Percentiles rank a stretch among this genome's conserved stretches.
Conservation (phyloP, 2,888 invertebrate genomes). For the Noctuana brunneofusca region DNA sequence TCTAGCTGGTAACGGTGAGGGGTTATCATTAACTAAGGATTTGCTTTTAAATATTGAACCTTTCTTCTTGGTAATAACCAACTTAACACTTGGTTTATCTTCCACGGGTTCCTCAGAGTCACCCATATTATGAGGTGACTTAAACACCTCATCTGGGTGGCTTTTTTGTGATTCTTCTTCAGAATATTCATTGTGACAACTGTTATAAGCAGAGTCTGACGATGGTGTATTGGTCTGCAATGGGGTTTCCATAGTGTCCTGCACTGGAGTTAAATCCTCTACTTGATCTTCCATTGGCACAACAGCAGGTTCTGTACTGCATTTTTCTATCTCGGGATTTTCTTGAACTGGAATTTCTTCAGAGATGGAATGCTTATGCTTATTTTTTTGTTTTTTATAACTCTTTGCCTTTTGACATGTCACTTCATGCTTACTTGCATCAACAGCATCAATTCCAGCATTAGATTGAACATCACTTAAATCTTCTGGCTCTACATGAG, state of each 20-base stretch:
- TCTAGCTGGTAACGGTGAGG: slow-evolving; percentile 81
- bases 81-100: slow-evolving; percentile 84
- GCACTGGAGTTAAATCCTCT: slow-evolving; percentile 47
- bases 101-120: slow-evolving; percentile 66
- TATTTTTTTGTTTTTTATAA: slow-evolving; percentile 65
- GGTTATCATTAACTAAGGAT: slow-evolving; percentile 85
- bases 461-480: slow-evolving; percentile 67
- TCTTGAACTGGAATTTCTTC: slow-evolving; percentile 41
- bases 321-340: slow-evolving; percentile 34
- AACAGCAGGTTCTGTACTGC: slow-evolving; percentile 32
- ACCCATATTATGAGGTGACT: slow-evolving; percentile 64
- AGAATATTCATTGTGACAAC: slow-evolving; percentile 73
- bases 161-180: slow-evolving; percentile 69
- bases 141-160: slow-evolving; percentile 74
- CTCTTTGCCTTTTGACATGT: slow-evolving; percentile 52
- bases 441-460: slow-evolving; percentile 43
- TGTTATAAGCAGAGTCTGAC: slow-evolving; percentile 73
- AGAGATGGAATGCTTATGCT: slow-evolving; percentile 46
- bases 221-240: slow-evolving; percentile 62
- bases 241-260: slow-evolving; percentile 57
- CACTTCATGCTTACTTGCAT: slow-evolving; percentile 51
- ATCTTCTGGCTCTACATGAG: slow-evolving; percentile 60
- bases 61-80: slow-evolving; percentile 91
- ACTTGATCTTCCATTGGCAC: slow-evolving; percentile 48
- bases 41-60: slow-evolving; percentile 95